Conservation (phyloP, 2,797 vertebrate genomes). For the Pangasius krempfi region DNA sequence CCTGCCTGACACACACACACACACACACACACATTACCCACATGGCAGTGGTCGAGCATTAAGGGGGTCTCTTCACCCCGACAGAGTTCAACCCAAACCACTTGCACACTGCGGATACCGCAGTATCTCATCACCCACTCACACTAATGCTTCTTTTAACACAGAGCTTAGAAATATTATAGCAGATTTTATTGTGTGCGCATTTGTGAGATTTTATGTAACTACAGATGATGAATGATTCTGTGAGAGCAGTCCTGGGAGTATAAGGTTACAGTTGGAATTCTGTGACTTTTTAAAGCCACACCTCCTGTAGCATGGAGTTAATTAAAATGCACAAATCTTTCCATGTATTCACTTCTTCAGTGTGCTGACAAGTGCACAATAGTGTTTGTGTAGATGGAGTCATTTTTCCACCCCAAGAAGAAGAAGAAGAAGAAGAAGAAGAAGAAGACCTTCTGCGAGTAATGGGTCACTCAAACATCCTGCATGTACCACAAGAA, state of each 20-base stretch:
- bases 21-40: background rate
- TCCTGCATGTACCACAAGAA: background rate
- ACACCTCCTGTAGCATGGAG: slow-evolving; percentile 8
- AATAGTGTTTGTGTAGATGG: background rate
- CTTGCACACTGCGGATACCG: slow-evolving; percentile 53
- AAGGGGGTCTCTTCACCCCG: slow-evolving; percentile 51
- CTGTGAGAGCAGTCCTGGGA: slow-evolving; percentile 41
- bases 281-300: slow-evolving; percentile 11
- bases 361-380: background rate
- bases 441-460: background rate
- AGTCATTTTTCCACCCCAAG: slow-evolving; percentile 16
- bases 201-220: slow-evolving; percentile 24
- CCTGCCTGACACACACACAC: background rate
- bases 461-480: slow-evolving; percentile 28
- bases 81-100: slow-evolving; percentile 66
- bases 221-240: background rate
- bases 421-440: no score
- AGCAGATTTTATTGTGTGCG: slow-evolving; percentile 17
- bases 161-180: background rate
- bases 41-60: slow-evolving; percentile 57
- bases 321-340: slow-evolving; percentile 11
- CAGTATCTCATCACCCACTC: slow-evolving; percentile 34
- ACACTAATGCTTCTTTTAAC: slow-evolving; percentile 44
- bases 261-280: background rate
- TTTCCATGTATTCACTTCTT: background rate